Evolutionary conservation across 2,113 vertebrate species (phyloP).

Genomic region (Paracanthobrama guichenoti): DNA sequence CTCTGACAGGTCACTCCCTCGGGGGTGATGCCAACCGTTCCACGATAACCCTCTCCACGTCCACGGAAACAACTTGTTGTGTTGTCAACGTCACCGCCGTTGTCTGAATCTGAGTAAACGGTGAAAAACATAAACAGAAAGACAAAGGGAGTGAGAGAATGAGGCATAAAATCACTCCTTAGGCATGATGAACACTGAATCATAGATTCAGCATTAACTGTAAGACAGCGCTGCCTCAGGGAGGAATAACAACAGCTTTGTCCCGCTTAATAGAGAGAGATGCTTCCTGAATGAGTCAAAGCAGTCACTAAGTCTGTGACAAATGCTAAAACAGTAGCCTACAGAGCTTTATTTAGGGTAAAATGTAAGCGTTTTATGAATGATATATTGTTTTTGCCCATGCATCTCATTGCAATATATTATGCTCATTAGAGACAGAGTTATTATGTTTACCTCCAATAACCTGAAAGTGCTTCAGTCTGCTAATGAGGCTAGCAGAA

Average conservation of each 20-base stretch:
- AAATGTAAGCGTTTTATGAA: not conserved
- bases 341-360: slow-evolving; percentile 25
- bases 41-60: slow-evolving; percentile 87
- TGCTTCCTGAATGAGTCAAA: slow-evolving; percentile 49
- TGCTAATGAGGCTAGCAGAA: slow-evolving; percentile 12
- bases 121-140: slow-evolving; percentile 8
- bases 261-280: slow-evolving; percentile 24
- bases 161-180: slow-evolving; percentile 37
- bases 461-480: not conserved
- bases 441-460: slow-evolving; percentile 29
- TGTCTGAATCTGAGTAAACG: slow-evolving; percentile 62
- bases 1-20: slow-evolving; percentile 87
- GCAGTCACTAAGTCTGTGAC: slow-evolving; percentile 33
- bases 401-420: slow-evolving; percentile 24
- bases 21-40: slow-evolving; percentile 78
- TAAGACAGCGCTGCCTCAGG: not conserved
- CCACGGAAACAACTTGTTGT: slow-evolving; percentile 81
- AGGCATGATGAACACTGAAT: slow-evolving; percentile 45
- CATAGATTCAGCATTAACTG: slow-evolving; percentile 33
- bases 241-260: slow-evolving; percentile 28
- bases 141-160: not conserved
- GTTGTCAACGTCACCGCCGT: slow-evolving; percentile 61
- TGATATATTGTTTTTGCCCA: slow-evolving; percentile 5
- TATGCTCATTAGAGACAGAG: slow-evolving; percentile 13
- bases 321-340: slow-evolving; percentile 44